Conservation (phyloP, 2,888 invertebrate species). For the Siphlonurus alternatus region DNA sequence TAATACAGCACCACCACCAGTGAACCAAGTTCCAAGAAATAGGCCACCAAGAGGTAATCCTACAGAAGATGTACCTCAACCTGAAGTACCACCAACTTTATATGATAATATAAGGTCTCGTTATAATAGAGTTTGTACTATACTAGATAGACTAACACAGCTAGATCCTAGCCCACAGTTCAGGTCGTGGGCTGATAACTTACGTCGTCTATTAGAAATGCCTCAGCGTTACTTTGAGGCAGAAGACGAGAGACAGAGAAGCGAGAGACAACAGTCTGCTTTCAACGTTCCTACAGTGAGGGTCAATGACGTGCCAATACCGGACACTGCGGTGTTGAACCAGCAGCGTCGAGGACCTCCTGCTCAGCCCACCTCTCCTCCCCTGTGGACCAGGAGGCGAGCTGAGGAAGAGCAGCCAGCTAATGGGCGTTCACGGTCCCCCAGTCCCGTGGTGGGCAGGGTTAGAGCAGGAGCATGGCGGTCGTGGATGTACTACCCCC, state of each 20-base stretch:
- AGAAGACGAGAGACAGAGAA: not conserved
- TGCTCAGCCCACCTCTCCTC: slow-evolving; percentile 13
- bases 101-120: not conserved
- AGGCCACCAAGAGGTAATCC: not conserved
- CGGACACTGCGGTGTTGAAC: slow-evolving; percentile 10
- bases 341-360: slow-evolving; percentile 11
- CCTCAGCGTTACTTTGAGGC: not conserved
- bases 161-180: not conserved
- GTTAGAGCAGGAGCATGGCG: not conserved
- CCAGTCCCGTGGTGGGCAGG: slow-evolving; percentile 10
- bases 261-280: not conserved
- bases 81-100: too few relatives aligned
- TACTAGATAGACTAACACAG: not conserved
- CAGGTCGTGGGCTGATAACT: not conserved
- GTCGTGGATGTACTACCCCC: not conserved
- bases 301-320: slow-evolving; percentile 36
- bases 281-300: slow-evolving; percentile 36
- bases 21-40: not conserved
- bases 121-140: not conserved
- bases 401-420: not conserved
- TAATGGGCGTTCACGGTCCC: slow-evolving; percentile 4
- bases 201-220: not conserved
- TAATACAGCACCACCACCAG: not conserved
- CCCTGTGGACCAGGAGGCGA: slow-evolving; percentile 4
- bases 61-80: not conserved